A percentile compares a stretch with the other conserved stretches of the same genome.
phyloP scores from a whole-genome alignment of 2,888 invertebrate species.

The Acheta domesticus region DNA sequence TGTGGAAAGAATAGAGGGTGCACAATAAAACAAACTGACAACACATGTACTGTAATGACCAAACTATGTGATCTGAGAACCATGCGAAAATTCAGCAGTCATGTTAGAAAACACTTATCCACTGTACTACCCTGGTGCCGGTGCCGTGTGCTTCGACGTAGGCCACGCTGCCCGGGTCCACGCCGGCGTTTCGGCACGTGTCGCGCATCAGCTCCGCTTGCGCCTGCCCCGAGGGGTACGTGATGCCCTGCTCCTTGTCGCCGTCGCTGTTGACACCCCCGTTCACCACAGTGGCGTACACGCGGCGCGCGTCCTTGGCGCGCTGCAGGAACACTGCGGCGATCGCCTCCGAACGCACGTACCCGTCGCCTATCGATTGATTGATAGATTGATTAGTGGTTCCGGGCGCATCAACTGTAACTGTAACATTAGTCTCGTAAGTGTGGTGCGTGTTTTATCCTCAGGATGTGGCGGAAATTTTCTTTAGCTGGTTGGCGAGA shows the following conservation, averaged over 20 bases:
- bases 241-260: constrained; percentile 64
- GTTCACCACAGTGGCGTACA: constrained; percentile 55
- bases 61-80: not conserved
- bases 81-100: not conserved
- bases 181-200: constrained; percentile 57
- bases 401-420: no score
- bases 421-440: no score
- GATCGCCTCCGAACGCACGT: constrained; percentile 78
- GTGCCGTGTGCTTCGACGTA: constrained; percentile 69
- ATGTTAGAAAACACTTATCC: not conserved
- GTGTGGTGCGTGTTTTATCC: no score
- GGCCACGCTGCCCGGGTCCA: constrained; percentile 56
- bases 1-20: no score
- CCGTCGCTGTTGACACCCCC: constrained; percentile 62
- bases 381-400: no score
- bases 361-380: constrained; percentile 61
- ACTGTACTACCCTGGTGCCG: constrained; percentile 50
- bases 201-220: constrained; percentile 50
- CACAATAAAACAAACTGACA: no score
- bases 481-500: no score
- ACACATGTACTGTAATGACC: not conserved
- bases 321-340: constrained; percentile 70
- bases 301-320: constrained; percentile 50
- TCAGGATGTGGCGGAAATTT: no score
- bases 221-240: constrained; percentile 60